These are phyloP conservation scores for Hyles euphorbiae DNA, from an alignment of 1,140 invertebrate species.

Conservation along the genomic window DNA sequence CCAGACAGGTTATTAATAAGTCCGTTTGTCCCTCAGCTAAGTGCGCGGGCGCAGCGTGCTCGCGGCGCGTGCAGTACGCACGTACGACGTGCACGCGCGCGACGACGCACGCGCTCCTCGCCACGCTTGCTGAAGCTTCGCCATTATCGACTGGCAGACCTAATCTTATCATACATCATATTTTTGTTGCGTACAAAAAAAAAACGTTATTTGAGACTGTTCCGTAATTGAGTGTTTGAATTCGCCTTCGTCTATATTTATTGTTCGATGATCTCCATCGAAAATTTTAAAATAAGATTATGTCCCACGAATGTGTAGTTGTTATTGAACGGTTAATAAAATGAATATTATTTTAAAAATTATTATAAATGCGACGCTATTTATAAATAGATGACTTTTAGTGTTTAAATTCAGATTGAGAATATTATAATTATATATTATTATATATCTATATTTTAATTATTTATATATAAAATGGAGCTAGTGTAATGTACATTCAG, in stretches of 20 bases:
- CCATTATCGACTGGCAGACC: constrained; percentile 37
- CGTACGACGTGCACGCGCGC: constrained; percentile 18
- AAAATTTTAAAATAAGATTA: constrained; percentile 31
- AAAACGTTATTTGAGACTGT: constrained; percentile 70
- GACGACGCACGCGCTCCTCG: constrained; percentile 55
- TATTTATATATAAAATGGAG: constrained; percentile 54
- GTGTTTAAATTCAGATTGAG: constrained; percentile 65
- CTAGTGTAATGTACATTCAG: constrained; percentile 59
- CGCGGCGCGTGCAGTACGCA: constrained; percentile 19
- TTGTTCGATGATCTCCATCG: constrained; percentile 34
- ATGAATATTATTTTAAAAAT: constrained; percentile 31
- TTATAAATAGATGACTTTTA: constrained; percentile 63
- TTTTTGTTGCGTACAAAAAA: constrained; percentile 66
- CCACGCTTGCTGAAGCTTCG: constrained; percentile 68
- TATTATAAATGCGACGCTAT: constrained; percentile 70
- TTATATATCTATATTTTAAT: constrained; percentile 55
- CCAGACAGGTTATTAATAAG: too few species aligned
- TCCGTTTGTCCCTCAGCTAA: too few species aligned
- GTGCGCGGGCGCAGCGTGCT: constrained; percentile 4
- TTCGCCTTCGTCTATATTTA: constrained; percentile 56
- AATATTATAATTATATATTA: constrained; percentile 44
- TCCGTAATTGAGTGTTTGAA: constrained; percentile 63
- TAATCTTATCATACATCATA: constrained; percentile 31
- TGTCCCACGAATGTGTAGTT: constrained; percentile 55
- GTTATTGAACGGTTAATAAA: constrained; percentile 41